Base-by-base conservation (phyloP, 2,888 invertebrate genomes). In the Drosophila nr. fundita region DNA sequence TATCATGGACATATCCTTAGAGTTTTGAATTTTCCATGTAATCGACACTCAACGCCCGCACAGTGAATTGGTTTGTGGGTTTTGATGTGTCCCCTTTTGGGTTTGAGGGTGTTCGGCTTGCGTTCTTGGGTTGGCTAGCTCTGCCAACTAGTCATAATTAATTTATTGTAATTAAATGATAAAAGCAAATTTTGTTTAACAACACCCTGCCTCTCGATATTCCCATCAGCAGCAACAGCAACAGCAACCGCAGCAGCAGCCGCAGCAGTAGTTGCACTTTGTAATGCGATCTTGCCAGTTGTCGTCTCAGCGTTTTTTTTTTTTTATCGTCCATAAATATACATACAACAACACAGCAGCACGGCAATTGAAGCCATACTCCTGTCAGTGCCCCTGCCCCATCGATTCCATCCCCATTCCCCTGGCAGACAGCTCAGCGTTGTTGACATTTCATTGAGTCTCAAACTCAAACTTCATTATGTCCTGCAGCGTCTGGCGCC, bases 381-480 rank as follows among this genome's bases (percentile, higher is more conserved):
- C 53, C 40, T n/a, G n/a, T 10, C 60, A 36, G 6, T 13, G n/a
- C 3, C 36, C 4, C 48, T 30, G 18, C 13, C 27, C 11, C 30
- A 8, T 7, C 10, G n/a, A 24, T 7, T 10, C 5, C n/a, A 2
- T 3, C 1, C 32, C 27, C 45, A 24, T 27, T 30, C 63, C 73
- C n/a, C 42, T 52, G 11, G 30, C 73, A 73, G 59, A 38, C 61
- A 32, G 38, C 61, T 30, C 76, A 42, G 52, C 76, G 80, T 74
- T 90, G 90, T 87, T 87, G 87, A 89, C 87, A 87, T 90, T 87
- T 90, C 90, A 89, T 87, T 84, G 87, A 90, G 89, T 87, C 76
- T 76, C 77, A 82, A 82, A 84, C 89, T 90, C 89, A 90, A 87
- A 87, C 87, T 87, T 87, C 87, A 88, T 90, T 88, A 88, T 87